These are phyloP conservation scores for Hypotaenidia okinawae DNA, from an alignment of 2,797 vertebrate species.

Conservation along the genomic window DNA sequence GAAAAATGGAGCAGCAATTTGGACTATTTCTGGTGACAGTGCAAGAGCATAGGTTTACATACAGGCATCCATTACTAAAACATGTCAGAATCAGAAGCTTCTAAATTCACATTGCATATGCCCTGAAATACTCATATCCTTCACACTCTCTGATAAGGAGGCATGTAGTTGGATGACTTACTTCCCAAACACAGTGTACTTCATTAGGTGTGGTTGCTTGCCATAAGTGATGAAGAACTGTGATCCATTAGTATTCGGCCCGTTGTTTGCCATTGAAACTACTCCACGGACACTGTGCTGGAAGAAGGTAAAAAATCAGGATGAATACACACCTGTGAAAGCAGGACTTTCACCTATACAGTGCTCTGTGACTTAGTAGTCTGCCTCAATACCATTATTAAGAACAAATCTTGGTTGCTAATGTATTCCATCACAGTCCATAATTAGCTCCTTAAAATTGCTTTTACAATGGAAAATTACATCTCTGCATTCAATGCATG, in stretches of 20 bases:
- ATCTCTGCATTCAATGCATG: neutral
- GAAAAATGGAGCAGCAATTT: neutral
- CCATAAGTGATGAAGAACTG: conserved; percentile 98
- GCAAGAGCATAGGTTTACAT: neutral
- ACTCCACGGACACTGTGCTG: conserved; percentile 97
- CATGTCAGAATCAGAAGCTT: neutral
- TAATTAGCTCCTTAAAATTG: neutral
- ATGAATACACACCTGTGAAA: neutral
- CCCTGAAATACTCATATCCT: neutral
- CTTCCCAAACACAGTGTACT: conserved; percentile 98
- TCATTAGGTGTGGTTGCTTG: conserved; percentile 98
- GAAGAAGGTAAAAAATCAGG: neutral
- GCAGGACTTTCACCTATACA: neutral
- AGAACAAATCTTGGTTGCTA: neutral
- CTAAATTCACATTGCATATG: neutral
- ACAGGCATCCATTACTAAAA: neutral
- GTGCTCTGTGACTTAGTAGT: neutral
- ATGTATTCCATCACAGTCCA: neutral
- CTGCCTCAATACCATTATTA: neutral
- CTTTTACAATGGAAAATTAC: neutral
- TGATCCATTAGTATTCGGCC: conserved; percentile 93
- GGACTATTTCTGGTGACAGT: neutral
- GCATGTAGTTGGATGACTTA: conserved; percentile 61
- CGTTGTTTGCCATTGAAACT: conserved; percentile 97
- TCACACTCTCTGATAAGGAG: neutral